Conservation (phyloP, 92 coral and sea anemone species). For the Scolanthus callimorphus region DNA sequence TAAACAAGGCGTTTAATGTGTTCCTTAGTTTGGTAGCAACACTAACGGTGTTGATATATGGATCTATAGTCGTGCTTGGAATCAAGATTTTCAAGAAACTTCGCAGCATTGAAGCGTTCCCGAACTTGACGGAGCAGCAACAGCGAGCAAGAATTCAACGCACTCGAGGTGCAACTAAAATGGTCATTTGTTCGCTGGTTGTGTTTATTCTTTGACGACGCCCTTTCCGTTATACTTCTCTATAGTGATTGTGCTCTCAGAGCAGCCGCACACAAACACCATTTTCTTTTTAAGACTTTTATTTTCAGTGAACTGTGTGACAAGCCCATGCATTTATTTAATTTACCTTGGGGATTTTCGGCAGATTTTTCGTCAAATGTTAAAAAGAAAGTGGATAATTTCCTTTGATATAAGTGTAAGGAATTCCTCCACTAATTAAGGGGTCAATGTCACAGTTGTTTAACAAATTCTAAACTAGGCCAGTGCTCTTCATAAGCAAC, state of each 20-base stretch:
- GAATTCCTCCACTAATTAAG: too few species aligned
- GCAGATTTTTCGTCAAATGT: too few species aligned
- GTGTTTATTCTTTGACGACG: conserved; percentile 21
- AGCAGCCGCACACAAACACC: neutral
- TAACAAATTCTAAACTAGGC: too few species aligned
- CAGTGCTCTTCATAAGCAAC: too few species aligned
- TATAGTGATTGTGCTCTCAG: neutral
- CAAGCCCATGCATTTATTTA: neutral
- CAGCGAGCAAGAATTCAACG: neutral
- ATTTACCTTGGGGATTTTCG: neutral
- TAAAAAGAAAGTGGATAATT: neutral
- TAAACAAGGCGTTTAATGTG: neutral
- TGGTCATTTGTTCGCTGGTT: conserved; percentile 19
- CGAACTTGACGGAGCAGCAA: neutral
- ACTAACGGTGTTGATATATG: neutral
- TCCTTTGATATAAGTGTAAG: neutral
- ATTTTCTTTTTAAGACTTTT: neutral
- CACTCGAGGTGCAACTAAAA: conserved; percentile 6
- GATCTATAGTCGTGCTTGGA: neutral
- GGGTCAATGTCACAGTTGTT: too few species aligned
- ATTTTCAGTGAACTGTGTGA: neutral
- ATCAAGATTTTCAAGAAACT: neutral
- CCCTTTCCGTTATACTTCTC: conserved; percentile 7
- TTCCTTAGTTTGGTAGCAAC: neutral
- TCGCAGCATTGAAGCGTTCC: neutral